These are phyloP conservation scores for Dexiosoma caninum DNA, from an alignment of 2,888 invertebrate genomes.

Conservation along the genomic window DNA sequence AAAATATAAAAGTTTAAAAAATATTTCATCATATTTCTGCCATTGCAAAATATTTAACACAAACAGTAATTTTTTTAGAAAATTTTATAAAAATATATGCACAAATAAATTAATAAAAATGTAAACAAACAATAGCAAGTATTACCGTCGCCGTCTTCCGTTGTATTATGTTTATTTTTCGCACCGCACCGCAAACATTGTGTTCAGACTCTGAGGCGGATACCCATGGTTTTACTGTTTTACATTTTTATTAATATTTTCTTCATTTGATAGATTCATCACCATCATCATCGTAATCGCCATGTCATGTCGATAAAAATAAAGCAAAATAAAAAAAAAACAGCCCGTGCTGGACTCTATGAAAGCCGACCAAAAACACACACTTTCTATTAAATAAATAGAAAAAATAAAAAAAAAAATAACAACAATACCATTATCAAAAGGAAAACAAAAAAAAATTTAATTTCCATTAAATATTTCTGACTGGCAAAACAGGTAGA, in stretches of 20 bases:
- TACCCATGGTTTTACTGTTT: neutral
- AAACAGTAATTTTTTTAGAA: too few species aligned
- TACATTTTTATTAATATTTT: neutral
- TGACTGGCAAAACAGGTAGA: neutral
- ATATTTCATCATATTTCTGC: too few species aligned
- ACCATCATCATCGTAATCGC: neutral
- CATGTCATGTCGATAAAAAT: neutral
- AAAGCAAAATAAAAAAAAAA: neutral
- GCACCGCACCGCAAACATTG: too few species aligned
- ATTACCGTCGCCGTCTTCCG: too few species aligned
- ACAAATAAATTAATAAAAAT: too few species aligned
- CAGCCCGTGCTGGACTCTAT: neutral
- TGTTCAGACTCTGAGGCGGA: too few species aligned
- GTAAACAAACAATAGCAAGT: too few species aligned
- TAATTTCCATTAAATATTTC: conserved; percentile 12
- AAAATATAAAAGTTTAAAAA: too few species aligned
- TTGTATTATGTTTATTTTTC: too few species aligned
- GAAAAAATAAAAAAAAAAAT: neutral
- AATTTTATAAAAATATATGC: too few species aligned
- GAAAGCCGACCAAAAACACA: conserved; percentile 3
- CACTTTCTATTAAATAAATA: conserved; percentile 35
- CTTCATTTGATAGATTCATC: neutral
- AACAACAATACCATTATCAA: neutral
- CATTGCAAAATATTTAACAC: too few species aligned
- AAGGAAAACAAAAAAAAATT: neutral